Conservation (phyloP, 2,797 vertebrate species). For the Buceros bicornis region DNA sequence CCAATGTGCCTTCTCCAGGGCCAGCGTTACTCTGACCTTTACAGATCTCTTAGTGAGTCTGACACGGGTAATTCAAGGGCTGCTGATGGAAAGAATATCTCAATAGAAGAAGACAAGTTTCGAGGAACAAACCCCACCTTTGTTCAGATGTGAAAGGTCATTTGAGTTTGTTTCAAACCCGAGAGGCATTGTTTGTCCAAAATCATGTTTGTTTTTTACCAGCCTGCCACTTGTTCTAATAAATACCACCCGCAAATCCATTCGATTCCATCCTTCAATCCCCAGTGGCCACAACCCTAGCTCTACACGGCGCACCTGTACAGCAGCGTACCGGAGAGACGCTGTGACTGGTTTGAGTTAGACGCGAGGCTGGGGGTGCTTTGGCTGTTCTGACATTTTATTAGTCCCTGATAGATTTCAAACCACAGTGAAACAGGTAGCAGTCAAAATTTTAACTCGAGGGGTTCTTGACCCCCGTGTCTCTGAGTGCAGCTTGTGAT, state of each 20-base stretch:
- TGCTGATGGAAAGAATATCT: neutral
- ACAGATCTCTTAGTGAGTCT: neutral
- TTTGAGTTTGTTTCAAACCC: neutral
- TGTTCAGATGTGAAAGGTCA: neutral
- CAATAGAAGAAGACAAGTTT: neutral
- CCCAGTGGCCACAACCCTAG: neutral
- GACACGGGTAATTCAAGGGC: neutral
- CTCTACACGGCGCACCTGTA: too few species aligned
- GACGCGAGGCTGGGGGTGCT: neutral
- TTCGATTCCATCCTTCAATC: neutral
- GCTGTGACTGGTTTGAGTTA: neutral
- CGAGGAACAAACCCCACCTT: neutral
- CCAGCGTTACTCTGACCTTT: neutral
- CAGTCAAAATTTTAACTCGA: neutral
- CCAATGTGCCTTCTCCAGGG: neutral
- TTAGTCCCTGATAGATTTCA: neutral
- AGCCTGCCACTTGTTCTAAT: neutral
- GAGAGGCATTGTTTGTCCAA: neutral
- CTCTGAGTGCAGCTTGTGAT: neutral
- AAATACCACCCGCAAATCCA: neutral
- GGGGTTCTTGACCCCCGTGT: neutral
- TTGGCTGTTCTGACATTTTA: neutral
- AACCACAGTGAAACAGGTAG: neutral
- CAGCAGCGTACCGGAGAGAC: rapidly evolving
- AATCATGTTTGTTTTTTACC: neutral